A percentile compares a stretch with the other conserved stretches of the same genome.
Conservation (phyloP, 2,888 invertebrate genomes). For the Dastarcus helophoroides region DNA sequence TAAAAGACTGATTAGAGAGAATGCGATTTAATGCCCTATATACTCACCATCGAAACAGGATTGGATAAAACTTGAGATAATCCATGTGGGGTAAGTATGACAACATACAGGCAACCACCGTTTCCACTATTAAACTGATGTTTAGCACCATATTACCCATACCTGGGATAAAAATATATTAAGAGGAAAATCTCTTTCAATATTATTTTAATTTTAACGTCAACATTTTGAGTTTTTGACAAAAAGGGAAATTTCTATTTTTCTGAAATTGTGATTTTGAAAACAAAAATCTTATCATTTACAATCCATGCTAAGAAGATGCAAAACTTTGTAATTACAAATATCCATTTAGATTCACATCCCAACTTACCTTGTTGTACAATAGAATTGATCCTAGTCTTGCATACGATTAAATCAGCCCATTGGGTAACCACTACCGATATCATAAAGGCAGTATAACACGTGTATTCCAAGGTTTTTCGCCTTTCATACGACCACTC, state of each 20-base stretch:
- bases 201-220: not conserved
- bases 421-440: constrained; percentile 70
- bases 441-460: constrained; percentile 75
- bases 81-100: constrained; percentile 56
- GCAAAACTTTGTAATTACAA: too few relatives aligned
- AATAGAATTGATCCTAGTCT: constrained; percentile 64
- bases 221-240: not conserved
- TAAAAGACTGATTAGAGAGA: constrained; percentile 1
- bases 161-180: constrained; percentile 22
- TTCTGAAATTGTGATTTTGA: not conserved
- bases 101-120: constrained; percentile 52
- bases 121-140: constrained; percentile 49
- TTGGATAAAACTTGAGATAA: constrained; percentile 53
- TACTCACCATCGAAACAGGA: constrained; percentile 48
- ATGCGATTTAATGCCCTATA: not conserved
- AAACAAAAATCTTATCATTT: too few relatives aligned
- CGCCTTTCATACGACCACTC: constrained; percentile 63
- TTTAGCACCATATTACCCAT: constrained; percentile 61
- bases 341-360: too few relatives aligned
- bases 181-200: not conserved
- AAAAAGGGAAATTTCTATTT: not conserved
- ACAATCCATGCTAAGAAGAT: too few relatives aligned
- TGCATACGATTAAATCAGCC: constrained; percentile 70
- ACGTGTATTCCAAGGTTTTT: constrained; percentile 62
- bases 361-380: constrained; percentile 52